Evolutionary conservation across 2,888 invertebrate species (phyloP).

Genomic region (Pandemis cinnamomeana): DNA sequence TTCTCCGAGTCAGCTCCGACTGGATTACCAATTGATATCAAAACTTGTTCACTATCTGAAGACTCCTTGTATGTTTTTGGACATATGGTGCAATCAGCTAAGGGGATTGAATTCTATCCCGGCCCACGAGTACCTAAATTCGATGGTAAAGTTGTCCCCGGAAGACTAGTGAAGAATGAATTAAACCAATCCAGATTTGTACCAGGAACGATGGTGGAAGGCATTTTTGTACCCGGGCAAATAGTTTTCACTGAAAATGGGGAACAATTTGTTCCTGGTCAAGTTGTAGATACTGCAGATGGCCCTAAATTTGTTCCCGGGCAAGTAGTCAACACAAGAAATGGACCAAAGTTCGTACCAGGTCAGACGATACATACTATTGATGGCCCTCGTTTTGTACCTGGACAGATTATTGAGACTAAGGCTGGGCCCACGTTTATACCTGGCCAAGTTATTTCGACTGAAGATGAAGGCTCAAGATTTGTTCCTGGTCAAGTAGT

Average conservation of each 20-base stretch:
- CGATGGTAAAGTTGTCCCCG: constrained; percentile 86
- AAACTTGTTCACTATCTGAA: constrained; percentile 79
- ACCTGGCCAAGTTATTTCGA: constrained; percentile 90
- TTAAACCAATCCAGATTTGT: constrained; percentile 87
- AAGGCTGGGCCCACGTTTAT: constrained; percentile 91
- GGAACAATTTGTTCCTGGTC: constrained; percentile 89
- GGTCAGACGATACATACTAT: constrained; percentile 90
- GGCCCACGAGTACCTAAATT: constrained; percentile 79
- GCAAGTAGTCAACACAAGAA: constrained; percentile 88
- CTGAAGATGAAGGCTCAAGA: constrained; percentile 85
- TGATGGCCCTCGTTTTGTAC: constrained; percentile 90
- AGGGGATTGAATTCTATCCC: constrained; percentile 88
- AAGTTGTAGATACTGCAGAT: constrained; percentile 88
- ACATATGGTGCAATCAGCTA: constrained; percentile 87
- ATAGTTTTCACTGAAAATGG: constrained; percentile 88
- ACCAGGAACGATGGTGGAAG: constrained; percentile 88
- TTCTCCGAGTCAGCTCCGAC: constrained; percentile 82
- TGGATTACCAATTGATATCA: constrained; percentile 85
- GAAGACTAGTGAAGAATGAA: constrained; percentile 86
- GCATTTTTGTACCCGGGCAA: constrained; percentile 88
- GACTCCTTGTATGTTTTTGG: constrained; percentile 85
- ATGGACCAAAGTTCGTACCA: constrained; percentile 86
- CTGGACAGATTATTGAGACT: constrained; percentile 90
- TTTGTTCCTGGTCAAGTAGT: constrained; percentile 89
- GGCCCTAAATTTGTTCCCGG: constrained; percentile 91